Base-by-base conservation (phyloP, 2,797 vertebrate species). In the Karalla daura region DNA sequence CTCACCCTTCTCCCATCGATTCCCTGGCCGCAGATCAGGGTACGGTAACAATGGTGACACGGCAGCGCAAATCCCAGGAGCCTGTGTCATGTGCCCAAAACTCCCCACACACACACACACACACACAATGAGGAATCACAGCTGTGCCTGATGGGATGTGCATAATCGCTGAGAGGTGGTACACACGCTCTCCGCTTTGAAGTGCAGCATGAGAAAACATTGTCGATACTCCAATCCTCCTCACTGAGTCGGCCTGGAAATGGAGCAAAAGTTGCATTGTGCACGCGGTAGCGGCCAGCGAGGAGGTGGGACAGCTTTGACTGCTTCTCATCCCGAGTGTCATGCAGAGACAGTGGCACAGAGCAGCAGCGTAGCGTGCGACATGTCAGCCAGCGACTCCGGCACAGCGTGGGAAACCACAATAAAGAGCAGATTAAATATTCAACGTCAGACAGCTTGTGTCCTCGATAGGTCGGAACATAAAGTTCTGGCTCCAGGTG, bases 401-500 rank as follows among this genome's bases (percentile, higher is more conserved):
- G 45, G 18, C 30, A 14, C 62, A 60, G 51, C 49, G 6, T 43
- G 39, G n/a, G 65, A 41, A 49, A 68, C 51, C 14, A 76, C 67
- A 67, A 66, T 71, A 71, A 71, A 75, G 59, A 70, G 21, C 6
- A 2, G 74, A 86, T 86, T 72, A 76, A 81, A 84, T 66, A 89
- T 84, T 72, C 55, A 86, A 21, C 71, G 69, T 80, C 74, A 70
- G 50, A 63, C 76, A 72, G 81, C 70, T 45, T 47, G 70, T 69
- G 75, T 83, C 80, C 83, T 83, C 60, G 4, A 69, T 61, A 55
- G 20, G 45, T 77, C 62, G 78, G 86, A 87, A 88, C 88, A 84
- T 75, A 65, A 86, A 86, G 84, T 86, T 86, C 89, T 76, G 33
- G 49, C 68, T 81, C 55, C 54, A 44, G 74, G 51, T 62, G 60